phyloP scores from a whole-genome alignment of 23 tunicate species.

The Ciona savignyi region DNA sequence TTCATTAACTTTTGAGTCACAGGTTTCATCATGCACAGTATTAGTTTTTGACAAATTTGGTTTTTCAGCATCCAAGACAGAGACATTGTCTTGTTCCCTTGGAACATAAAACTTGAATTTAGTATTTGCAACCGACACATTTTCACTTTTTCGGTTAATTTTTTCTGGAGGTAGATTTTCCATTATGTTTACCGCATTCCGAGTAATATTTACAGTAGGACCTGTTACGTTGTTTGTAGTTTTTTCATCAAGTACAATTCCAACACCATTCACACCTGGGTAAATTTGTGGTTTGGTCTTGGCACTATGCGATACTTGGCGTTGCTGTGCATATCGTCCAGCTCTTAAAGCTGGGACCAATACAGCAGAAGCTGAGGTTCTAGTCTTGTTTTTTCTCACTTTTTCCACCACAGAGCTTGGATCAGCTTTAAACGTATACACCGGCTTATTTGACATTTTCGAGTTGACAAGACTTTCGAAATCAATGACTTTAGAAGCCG shows the following conservation, averaged over 20 bases:
- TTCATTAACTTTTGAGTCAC: background rate
- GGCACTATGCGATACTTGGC: background rate
- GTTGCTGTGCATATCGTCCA: constrained; percentile 12
- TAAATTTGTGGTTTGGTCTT: background rate
- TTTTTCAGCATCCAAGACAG: background rate
- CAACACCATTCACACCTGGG: too few species aligned
- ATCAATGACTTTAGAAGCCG: constrained; percentile 8
- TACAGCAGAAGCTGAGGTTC: constrained; percentile 1
- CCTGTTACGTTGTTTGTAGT: background rate
- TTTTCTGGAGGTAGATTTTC: too few species aligned
- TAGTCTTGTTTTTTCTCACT: background rate
- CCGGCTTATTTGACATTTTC: background rate
- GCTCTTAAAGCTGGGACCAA: constrained; percentile 22
- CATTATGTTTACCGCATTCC: background rate
- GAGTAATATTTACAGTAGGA: background rate
- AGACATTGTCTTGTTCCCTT: background rate
- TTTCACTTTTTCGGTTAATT: background rate
- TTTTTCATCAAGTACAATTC: too few species aligned
- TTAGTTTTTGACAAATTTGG: background rate
- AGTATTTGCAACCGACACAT: background rate
- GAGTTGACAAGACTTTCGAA: constrained; percentile 13
- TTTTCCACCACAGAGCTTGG: background rate
- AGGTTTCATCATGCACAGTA: too few species aligned
- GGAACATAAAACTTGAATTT: background rate
- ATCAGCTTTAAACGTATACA: too few species aligned